Conservation (phyloP, 2,888 invertebrate species). For the Chrysolina oricalcia region DNA sequence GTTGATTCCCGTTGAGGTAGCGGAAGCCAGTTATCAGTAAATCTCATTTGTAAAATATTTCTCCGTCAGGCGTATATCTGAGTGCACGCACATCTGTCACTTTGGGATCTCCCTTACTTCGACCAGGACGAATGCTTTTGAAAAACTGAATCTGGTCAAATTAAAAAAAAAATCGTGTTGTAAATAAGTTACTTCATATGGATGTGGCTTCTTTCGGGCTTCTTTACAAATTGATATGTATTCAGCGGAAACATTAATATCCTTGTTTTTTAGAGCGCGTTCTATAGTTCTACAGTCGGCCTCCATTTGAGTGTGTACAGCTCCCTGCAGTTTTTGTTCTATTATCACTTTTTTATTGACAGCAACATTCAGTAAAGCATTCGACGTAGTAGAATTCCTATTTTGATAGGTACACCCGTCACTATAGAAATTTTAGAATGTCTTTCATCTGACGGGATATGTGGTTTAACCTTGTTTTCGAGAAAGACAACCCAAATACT, state of each 20-base stretch:
- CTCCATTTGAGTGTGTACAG: conserved; percentile 10
- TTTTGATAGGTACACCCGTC: too few relatives aligned
- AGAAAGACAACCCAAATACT: conserved; percentile 12
- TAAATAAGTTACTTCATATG: not conserved
- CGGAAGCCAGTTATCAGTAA: not conserved
- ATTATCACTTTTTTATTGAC: not conserved
- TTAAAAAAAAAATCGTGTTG: too few relatives aligned
- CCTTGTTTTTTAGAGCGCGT: not conserved
- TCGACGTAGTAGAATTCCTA: not conserved
- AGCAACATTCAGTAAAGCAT: not conserved
- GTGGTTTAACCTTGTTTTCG: not conserved
- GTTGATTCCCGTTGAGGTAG: too few relatives aligned
- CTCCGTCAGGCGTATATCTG: not conserved
- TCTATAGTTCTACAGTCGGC: not conserved
- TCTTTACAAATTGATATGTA: conserved; percentile 6
- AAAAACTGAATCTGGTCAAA: not conserved
- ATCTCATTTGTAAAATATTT: not conserved
- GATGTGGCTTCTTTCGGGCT: not conserved
- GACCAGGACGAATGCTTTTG: not conserved
- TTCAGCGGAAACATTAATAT: conserved; percentile 9
- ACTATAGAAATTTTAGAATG: not conserved
- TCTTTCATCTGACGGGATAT: not conserved
- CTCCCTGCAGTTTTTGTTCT: not conserved
- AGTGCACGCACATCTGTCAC: not conserved
- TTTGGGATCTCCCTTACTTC: not conserved